phyloP scores from a whole-genome alignment of 2,797 vertebrate genomes.

The Typhlichthys subterraneus region DNA sequence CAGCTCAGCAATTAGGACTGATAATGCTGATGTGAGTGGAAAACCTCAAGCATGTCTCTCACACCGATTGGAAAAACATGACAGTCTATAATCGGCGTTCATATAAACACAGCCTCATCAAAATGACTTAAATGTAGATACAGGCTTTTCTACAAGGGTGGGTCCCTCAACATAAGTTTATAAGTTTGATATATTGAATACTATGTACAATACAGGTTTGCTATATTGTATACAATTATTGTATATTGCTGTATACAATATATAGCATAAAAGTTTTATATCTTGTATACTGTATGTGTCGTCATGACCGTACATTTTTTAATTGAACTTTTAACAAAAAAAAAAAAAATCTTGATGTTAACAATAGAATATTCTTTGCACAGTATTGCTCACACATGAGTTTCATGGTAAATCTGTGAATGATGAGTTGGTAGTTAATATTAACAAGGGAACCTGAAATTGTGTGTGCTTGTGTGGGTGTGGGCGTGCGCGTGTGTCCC shows the following conservation, averaged over 20 bases:
- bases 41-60: constrained; percentile 47
- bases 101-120: constrained; percentile 44
- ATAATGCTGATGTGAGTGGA: constrained; percentile 62
- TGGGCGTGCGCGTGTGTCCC: no score
- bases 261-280: not conserved
- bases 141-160: constrained; percentile 26
- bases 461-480: not conserved
- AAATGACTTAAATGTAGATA: constrained; percentile 39
- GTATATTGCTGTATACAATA: no score
- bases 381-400: not conserved
- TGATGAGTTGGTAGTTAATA: not conserved
- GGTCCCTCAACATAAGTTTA: constrained; percentile 19
- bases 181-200: constrained; percentile 1
- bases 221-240: no score
- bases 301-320: no score
- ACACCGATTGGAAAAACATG: constrained; percentile 51
- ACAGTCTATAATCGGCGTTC: constrained; percentile 36
- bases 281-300: not conserved
- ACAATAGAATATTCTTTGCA: no score
- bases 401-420: constrained; percentile 1
- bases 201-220: no score
- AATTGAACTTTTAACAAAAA: not conserved
- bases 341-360: not conserved
- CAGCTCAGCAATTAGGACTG: constrained; percentile 60
- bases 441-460: not conserved